Percentiles rank a stretch among this genome's conserved stretches.
phyloP scores from a whole-genome alignment of 1,140 invertebrate genomes.

The Vollenhovia emeryi region DNA sequence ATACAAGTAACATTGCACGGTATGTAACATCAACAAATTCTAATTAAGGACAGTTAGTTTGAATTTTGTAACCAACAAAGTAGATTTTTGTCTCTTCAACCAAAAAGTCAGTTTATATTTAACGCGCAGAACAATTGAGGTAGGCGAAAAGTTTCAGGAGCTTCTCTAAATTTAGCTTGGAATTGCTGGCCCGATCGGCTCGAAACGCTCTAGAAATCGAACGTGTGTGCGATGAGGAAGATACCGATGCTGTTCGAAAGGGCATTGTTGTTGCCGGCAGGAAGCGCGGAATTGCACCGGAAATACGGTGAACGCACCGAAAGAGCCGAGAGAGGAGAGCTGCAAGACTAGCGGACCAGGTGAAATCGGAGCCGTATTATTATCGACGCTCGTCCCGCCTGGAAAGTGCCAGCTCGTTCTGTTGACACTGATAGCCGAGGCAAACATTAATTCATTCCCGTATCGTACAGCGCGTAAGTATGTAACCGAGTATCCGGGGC shows the following conservation, averaged over 20 bases:
- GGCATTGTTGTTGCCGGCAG: conserved; percentile 58
- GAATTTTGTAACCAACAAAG: not conserved
- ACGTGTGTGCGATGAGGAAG: conserved; percentile 10
- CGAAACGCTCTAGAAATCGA: conserved; percentile 41
- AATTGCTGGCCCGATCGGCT: not conserved
- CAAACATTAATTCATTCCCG: conserved; percentile 56
- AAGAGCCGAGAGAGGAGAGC: conserved; percentile 21
- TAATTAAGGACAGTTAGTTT: not conserved
- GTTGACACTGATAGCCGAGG: conserved; percentile 67
- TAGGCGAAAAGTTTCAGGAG: not conserved
- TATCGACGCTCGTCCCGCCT: conserved; percentile 56
- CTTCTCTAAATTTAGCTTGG: not conserved
- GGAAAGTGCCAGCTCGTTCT: conserved; percentile 55
- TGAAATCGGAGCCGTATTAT: conserved; percentile 71
- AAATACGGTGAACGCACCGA: conserved; percentile 68
- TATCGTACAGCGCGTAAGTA: not conserved
- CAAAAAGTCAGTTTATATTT: not conserved
- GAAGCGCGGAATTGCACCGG: conserved; percentile 68
- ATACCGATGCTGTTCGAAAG: conserved; percentile 39
- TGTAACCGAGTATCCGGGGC: conserved; percentile 5
- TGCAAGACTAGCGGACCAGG: conserved; percentile 54
- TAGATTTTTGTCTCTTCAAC: not conserved
- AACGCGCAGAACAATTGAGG: not conserved
- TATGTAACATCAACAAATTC: not conserved
- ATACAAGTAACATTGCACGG: not conserved